Base-by-base conservation (phyloP, 1,140 invertebrate species). In the Prorops nasuta region DNA sequence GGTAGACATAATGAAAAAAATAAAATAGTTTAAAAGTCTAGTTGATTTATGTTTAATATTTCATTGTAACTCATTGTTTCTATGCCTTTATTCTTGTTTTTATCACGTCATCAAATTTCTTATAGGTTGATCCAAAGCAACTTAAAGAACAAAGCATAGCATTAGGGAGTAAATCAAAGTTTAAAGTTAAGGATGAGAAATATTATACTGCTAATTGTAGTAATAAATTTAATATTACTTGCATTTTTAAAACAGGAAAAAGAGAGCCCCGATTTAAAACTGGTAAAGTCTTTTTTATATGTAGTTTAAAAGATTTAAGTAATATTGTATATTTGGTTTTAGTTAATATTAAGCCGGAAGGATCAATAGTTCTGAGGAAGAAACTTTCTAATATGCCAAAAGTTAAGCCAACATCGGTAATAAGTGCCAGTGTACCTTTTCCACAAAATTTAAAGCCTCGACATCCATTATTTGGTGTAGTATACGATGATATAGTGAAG, bases 291-390 rank as follows among this genome's bases (percentile, higher is more conserved):
- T 7, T 15, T 45, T 24, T 1, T n/a, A 34, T 32, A 8, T 19
- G 17, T 22, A 43, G 14, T 45, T 35, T 21, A n/a, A 4, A 10
- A 17, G 17, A 15, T 32, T 14, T 8, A n/a, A 2, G 31, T 12
- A 54, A 14, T 24, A 17, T 20, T 35, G 22, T 28, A 41, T 35
- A 39, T 52, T 62, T 22, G 17, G 47, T 37, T 53, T 9, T 19
- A 71, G 69, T 69, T 15, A 71, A 71, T 42, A 49, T 71, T 9
- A 65, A 60, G 4, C 58, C 66, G 32, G 22, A 32, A 19, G 67
- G 67, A 9, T 21, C 44, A 17, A 56, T 70, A 12, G 56, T 42
- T 1, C 15, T 73, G n/a, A 60, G 64, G 31, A 59, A 58, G 36
- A 71, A 69, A 56, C 39, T 73, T 15, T 49, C 63, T 9, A 49